Evolutionary conservation across 2,113 vertebrate species (phyloP), one percentile per base, ranked within the genome.

Genomic region (Carettochelys insculpta): DNA sequence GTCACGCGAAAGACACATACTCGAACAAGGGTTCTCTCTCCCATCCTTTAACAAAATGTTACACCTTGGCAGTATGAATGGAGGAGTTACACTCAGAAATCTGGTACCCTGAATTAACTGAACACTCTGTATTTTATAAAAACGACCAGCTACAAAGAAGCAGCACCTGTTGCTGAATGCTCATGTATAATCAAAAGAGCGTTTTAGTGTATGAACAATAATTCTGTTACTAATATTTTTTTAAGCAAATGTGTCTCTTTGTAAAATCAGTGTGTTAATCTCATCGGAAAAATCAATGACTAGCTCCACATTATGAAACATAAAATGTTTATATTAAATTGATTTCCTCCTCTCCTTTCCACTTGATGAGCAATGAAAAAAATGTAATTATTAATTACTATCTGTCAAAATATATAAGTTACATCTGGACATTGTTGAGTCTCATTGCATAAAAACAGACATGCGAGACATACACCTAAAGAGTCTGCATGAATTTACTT

Each of bases 401-500:
- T 22, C 20, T 73, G 25, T 45, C 71, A 75, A 24, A 43, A 45
- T 75, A 75, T 16, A 22, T 6, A 75, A 6, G 43, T 29, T 75
- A 14, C 13, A 43, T 45, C 13, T 75, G 71, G 25, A 45, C 6
- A 52, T 3, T 43, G 45, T 3, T 65, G 51, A 22, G 73, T 73
- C 51, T 86, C n/a, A 38, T 48, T 81, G 85, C 48, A 86, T 48
- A 8, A n/a, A 82, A 82, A 89, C 27, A 68, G 87, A 78, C 48
- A 76, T 1, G 13, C 11, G 8, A 38, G 17, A 65, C 4, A 56
- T 5, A 3, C 47, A 58, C 34, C 25, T 77, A 88, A 25, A 47
- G 31, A 86, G 9, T 65, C 4, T 29, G 16, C 82, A 47, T 45
- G 11, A 73, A 71, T 24, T 50, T 76, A 24, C 65, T 50, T 14